Base-by-base conservation (phyloP, 2,113 vertebrate genomes). In the Amazona guildingii region DNA sequence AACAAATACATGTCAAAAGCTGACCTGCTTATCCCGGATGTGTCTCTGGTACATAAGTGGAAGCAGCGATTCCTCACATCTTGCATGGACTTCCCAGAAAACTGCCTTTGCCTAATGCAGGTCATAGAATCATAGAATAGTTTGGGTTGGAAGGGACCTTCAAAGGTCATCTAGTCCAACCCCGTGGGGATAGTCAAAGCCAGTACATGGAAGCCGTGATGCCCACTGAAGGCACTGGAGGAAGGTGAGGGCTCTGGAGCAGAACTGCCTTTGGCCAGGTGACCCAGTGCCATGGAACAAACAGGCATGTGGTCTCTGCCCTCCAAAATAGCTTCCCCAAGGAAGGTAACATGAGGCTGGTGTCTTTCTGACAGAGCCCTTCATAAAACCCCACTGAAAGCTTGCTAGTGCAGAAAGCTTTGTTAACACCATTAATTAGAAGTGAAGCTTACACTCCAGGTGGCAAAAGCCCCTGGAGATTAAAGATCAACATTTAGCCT, bases 191-290 rank as follows among this genome's bases (percentile, higher is more conserved):
- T 31, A 3, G 51, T 17, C 16, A 51, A 25, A 63, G 24, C 31
- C 70, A 37, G 24, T 15, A 21, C 27, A 4, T 0, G 4, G 52
- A n/a, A 46, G 48, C 74, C 1, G 0, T 2, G 9, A 23, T 31
- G 13, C 44, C n/a, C 1, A 0, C 35, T 48, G 59, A 33, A 66
- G 44, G 49, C 46, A 7, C 55, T 12, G 28, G n/a, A 24, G 51
- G 55, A 62, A 70, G 72, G 19, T 37, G 39, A 35, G 39, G 14
- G n/a, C 20, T 74, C 39, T 1, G 1, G 43, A 66, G 77, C 64
- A 77, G 63, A 66, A 20, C 17, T 63, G 33, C 69, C n/a, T 54
- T 48, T 23, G 17, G 41, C 48, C 37, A 6, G 21, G 19, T 46
- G 8, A 25, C 46, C 75, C 7, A 19, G 1, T 0, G 1, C 25